A percentile compares a stretch with the other conserved stretches of the same genome.
Evolutionary conservation across 2,113 vertebrate species (phyloP).

Genomic region (Pelecanus crispus): DNA sequence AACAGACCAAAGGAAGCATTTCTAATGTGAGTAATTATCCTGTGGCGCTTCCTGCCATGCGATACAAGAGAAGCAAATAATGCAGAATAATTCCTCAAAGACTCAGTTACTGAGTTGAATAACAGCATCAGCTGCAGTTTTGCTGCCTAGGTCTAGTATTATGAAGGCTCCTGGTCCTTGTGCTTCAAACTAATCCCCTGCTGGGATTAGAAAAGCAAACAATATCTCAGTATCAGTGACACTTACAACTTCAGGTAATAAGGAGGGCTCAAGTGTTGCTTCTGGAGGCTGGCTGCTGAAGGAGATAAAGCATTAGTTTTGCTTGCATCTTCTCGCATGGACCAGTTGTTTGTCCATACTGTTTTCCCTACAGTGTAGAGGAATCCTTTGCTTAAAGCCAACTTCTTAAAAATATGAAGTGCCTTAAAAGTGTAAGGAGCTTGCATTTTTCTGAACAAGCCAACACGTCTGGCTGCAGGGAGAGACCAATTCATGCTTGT

Average conservation of each 20-base stretch:
- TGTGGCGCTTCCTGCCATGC: constrained; percentile 48
- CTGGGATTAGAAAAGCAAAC: constrained; percentile 51
- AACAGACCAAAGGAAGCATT: constrained; percentile 22
- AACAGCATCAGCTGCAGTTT: constrained; percentile 57
- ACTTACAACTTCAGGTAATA: constrained; percentile 2
- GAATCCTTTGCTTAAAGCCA: not conserved
- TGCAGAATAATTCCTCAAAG: constrained; percentile 55
- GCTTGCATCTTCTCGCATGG: not conserved
- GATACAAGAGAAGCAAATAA: constrained; percentile 55
- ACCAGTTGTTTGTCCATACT: accelerated
- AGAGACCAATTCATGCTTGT: accelerated
- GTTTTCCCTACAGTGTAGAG: not conserved
- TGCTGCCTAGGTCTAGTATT: not conserved
- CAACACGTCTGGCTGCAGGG: not conserved
- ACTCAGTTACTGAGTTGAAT: constrained; percentile 23
- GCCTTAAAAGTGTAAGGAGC: not conserved
- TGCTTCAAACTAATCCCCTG: constrained; percentile 3
- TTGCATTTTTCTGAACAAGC: not conserved
- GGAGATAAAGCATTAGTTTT: not conserved
- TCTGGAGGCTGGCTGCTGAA: not conserved
- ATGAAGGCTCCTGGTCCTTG: not conserved
- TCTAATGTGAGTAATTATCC: constrained; percentile 59
- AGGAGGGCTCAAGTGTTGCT: not conserved
- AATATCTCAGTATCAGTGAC: not conserved
- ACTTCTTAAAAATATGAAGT: not conserved